Base-by-base conservation (phyloP, 2,888 invertebrate species). In the Drosophila aldrichi region DNA sequence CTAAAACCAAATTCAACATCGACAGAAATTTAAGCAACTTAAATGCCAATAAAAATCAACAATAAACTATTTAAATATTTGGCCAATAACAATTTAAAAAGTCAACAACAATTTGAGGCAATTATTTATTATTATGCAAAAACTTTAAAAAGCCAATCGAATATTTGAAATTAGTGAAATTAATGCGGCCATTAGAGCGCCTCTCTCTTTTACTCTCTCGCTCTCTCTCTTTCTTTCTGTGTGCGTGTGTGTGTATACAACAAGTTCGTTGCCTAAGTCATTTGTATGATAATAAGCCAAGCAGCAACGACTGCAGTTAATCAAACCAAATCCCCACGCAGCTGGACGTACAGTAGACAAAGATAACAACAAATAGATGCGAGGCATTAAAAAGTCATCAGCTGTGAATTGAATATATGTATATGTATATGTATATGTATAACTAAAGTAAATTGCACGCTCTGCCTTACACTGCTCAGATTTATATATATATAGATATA, bases 211-310 rank as follows among this genome's bases (percentile, higher is more conserved):
- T 16, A 8, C 44, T 3, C 44, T 16, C 7, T 4, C 14, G 25
- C 59, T 22, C 43, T 41, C 9, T 25, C 38, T 40, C 16, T 44
- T 22, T 8, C 44, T 16, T 7, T 9, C 38, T 41, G 40, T 25
- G 40, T 52, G 36, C 40, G 49, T 40, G 34, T 29, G n/a, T 51
- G 64, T 16, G 65, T 69, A 29, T 62, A 62, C 49, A 62, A 57
- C 54, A 62, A 79, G 85, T 77, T 78, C 59, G 87, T 76, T 81
- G 80, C 64, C 72, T 57, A 74, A 70, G 72, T 77, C 77, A 71
- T 81, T 80, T 80, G 63, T 66, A 70, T 76, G 51, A 71, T 70
- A 76, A 79, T 69, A 58, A 73, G 34, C 56, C 51, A 72, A 52
- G 56, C 65, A 65, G 34, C 34, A 55, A 20, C 49, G 49, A 58